A percentile compares a stretch with the other conserved stretches of the same genome.
These are phyloP conservation scores for Caradrina kadenii DNA, from an alignment of 2,888 invertebrate species.

Conservation along the genomic window DNA sequence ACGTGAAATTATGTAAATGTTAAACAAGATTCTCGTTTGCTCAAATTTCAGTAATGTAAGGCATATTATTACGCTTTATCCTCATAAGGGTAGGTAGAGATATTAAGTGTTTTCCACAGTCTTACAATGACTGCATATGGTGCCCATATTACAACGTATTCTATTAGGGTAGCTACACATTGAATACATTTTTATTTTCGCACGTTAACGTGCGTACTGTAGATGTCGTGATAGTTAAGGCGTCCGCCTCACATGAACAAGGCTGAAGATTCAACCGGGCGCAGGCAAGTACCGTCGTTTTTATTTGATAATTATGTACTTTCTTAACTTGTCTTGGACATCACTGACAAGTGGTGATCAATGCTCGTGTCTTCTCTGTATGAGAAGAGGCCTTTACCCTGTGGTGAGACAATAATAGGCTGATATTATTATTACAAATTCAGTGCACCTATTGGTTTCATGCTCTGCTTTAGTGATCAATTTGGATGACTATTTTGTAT, in stretches of 20 bases:
- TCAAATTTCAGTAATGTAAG: slow-evolving; percentile 19
- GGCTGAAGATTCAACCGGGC: too few species aligned
- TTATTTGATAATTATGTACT: too few species aligned
- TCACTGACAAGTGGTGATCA: too few species aligned
- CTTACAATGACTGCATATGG: neutral
- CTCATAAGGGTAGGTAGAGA: neutral
- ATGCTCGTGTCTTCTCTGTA: too few species aligned
- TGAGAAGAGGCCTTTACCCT: too few species aligned
- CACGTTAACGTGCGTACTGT: neutral
- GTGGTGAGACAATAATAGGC: too few species aligned
- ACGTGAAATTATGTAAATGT: slow-evolving; percentile 60
- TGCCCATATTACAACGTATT: neutral
- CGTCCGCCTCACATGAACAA: too few species aligned
- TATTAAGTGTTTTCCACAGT: slow-evolving; percentile 13
- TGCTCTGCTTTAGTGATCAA: neutral
- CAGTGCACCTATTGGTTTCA: too few species aligned
- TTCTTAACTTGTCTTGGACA: too few species aligned
- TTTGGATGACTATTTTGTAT: neutral
- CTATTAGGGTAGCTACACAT: neutral
- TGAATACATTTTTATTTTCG: neutral
- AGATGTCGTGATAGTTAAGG: too few species aligned
- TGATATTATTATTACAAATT: neutral
- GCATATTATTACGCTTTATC: slow-evolving; percentile 11
- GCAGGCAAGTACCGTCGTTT: too few species aligned
- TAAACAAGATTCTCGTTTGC: slow-evolving; percentile 43